Conservation (phyloP, 2,797 vertebrate species). For the Ataeniobius toweri region DNA sequence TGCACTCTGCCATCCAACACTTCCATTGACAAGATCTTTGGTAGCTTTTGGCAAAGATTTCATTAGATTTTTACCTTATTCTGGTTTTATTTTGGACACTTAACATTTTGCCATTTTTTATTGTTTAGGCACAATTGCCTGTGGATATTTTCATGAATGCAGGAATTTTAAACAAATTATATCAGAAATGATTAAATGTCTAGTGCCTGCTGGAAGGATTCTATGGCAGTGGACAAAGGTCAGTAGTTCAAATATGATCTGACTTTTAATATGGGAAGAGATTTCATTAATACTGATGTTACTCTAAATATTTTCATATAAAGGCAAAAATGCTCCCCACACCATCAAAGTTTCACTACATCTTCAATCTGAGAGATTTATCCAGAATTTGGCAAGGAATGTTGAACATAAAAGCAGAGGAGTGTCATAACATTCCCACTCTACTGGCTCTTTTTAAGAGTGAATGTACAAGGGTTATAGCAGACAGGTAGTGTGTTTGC, state of each 20-base stretch:
- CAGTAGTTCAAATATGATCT: constrained; percentile 6
- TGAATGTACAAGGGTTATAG: constrained; percentile 75
- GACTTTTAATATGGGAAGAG: neutral
- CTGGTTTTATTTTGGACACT: neutral
- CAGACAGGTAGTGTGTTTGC: constrained; percentile 71
- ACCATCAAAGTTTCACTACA: constrained; percentile 89
- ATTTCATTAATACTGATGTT: constrained; percentile 17
- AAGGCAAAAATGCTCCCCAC: constrained; percentile 87
- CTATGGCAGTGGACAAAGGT: constrained; percentile 89
- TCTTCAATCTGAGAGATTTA: constrained; percentile 90
- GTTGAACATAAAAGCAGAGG: constrained; percentile 80
- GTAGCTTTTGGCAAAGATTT: constrained; percentile 61
- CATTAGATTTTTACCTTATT: constrained; percentile 12
- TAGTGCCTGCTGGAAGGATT: constrained; percentile 84
- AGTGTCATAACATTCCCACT: constrained; percentile 72
- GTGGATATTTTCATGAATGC: constrained; percentile 82
- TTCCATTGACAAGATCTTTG: constrained; percentile 90
- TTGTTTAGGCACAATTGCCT: constrained; percentile 83
- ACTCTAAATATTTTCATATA: constrained; percentile 21
- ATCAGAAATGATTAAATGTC: constrained; percentile 60
- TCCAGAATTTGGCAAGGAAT: constrained; percentile 92
- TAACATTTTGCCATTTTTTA: neutral
- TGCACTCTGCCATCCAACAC: constrained; percentile 87
- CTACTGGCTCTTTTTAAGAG: constrained; percentile 80
- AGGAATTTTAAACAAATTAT: constrained; percentile 81